Evolutionary conservation across 23 tunicate genomes (phyloP).

Genomic region (Styela plicata): DNA sequence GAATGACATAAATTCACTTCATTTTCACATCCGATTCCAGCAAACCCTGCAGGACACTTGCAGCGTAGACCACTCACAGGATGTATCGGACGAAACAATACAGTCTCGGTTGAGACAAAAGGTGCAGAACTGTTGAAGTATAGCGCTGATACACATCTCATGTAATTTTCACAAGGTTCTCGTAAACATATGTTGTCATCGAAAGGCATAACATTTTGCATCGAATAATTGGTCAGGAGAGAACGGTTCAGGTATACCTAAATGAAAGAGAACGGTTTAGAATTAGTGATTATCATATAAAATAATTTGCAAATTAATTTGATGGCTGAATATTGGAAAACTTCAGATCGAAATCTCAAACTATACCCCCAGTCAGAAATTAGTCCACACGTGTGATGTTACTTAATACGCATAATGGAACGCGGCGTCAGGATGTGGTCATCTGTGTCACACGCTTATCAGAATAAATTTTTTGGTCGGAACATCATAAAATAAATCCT

Average conservation of each 20-base stretch:
- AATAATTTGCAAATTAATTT: no score
- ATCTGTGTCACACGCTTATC: no score
- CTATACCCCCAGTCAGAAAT: no score
- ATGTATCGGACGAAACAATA: conserved; percentile 87
- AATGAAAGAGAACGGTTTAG: no score
- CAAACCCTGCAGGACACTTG: conserved; percentile 90
- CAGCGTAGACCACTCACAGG: conserved; percentile 65
- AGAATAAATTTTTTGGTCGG: no score
- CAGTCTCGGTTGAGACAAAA: conserved; percentile 64
- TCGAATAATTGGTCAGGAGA: conserved; percentile 43
- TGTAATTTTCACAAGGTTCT: conserved; percentile 94
- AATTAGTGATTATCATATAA: no score
- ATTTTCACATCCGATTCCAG: conserved; percentile 73
- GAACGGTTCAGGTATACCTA: conserved; percentile 87
- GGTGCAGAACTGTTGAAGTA: conserved; percentile 90
- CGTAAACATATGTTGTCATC: conserved; percentile 96
- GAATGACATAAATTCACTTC: conserved; percentile 83
- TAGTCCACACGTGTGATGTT: no score
- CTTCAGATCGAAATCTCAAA: no score
- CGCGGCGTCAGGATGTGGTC: no score
- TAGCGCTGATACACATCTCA: conserved; percentile 83
- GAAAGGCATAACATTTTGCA: conserved; percentile 76
- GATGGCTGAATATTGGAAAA: no score
- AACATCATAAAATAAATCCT: no score
- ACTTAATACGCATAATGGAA: no score